phyloP scores from a whole-genome alignment of 2,888 invertebrate genomes.

The Cancer borealis region DNA sequence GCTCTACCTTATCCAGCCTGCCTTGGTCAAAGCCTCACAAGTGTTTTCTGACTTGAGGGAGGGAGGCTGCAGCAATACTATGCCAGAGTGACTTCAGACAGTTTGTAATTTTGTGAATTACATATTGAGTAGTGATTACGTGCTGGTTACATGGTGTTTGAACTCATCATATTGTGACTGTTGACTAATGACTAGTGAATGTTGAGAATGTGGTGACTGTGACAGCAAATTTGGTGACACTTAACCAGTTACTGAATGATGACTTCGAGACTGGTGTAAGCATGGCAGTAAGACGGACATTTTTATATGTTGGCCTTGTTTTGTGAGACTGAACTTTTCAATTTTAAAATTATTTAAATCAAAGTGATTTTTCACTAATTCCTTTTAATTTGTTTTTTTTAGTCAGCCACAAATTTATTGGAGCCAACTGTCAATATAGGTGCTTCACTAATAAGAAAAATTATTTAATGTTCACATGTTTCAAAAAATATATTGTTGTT shows the following conservation, averaged over 20 bases:
- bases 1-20: neutral
- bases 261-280: neutral
- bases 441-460: neutral
- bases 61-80: neutral
- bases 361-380: neutral
- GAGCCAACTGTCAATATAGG: neutral
- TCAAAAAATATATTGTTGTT: neutral
- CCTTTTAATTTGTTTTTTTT: neutral
- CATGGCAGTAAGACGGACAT: neutral
- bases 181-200: neutral
- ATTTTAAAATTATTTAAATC: neutral
- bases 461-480: neutral
- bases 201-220: neutral
- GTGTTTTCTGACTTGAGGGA: neutral
- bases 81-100: constrained; percentile 27
- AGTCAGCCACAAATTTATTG: neutral
- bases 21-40: neutral
- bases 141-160: neutral
- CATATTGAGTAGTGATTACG: neutral
- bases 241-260: neutral
- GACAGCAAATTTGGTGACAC: neutral
- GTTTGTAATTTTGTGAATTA: neutral
- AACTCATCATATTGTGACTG: neutral
- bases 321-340: neutral
- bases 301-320: neutral